Evolutionary conservation across 92 coral and sea anemone genomes (phyloP).

Genomic region (Parazoanthus swiftii): DNA sequence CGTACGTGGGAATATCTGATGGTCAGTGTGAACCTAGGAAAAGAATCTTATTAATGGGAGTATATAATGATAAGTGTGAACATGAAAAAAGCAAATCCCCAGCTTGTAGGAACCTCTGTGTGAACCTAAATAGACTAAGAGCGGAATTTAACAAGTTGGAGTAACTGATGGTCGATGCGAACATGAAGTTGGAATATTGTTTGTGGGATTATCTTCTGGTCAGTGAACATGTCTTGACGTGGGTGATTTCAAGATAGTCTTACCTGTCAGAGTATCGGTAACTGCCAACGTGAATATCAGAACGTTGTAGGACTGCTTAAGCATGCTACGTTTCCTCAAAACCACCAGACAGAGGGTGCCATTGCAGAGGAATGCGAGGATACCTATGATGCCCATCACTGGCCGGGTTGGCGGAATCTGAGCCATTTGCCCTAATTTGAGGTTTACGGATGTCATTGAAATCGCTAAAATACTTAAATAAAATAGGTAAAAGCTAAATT

Average conservation of each 20-base stretch:
- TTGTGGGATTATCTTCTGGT: neutral
- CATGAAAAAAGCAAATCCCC: too few species aligned
- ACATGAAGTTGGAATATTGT: neutral
- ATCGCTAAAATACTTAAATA: too few species aligned
- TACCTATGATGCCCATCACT: constrained; percentile 4
- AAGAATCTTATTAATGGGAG: neutral
- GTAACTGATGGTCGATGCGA: neutral
- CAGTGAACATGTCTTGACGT: too few species aligned
- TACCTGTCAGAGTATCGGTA: constrained; percentile 1
- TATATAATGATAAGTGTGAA: neutral
- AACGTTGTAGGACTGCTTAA: neutral
- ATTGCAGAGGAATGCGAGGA: neutral
- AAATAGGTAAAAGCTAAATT: too few species aligned
- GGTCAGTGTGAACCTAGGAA: neutral
- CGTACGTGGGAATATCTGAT: neutral
- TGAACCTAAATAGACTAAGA: too few species aligned
- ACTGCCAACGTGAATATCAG: neutral
- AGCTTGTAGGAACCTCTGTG: too few species aligned
- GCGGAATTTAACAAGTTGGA: neutral
- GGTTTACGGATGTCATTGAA: too few species aligned
- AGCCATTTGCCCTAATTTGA: neutral
- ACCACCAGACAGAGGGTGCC: neutral
- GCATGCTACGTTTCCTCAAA: neutral
- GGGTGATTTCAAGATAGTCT: neutral
- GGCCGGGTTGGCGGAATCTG: neutral